Percentiles rank a stretch among this genome's conserved stretches.
phyloP scores from a whole-genome alignment of 2,888 invertebrate species.

The Acanthoscelides obtectus region DNA sequence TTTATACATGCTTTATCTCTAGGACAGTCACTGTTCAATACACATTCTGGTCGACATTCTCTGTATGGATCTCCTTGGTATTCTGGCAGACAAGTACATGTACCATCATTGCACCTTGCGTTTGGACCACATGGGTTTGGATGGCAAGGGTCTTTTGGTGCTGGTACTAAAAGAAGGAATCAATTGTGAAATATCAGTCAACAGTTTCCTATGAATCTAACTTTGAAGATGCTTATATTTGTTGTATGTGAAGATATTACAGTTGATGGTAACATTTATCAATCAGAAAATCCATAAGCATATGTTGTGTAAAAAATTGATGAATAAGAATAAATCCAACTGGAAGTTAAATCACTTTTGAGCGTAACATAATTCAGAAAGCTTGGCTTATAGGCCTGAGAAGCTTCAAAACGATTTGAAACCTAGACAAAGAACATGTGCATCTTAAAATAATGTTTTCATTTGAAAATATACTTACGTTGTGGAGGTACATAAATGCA shows the following conservation, averaged over 20 bases:
- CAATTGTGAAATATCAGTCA: too few species aligned
- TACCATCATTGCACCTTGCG: constrained; percentile 65
- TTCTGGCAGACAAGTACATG: constrained; percentile 70
- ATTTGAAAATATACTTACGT: constrained; percentile 27
- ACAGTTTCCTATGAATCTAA: too few species aligned
- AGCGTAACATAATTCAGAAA: too few species aligned
- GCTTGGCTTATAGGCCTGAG: too few species aligned
- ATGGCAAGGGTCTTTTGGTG: constrained; percentile 55
- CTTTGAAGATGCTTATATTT: too few species aligned
- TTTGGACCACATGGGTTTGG: constrained; percentile 73
- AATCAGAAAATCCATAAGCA: neutral
- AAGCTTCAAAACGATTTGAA: too few species aligned
- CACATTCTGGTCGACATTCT: constrained; percentile 69
- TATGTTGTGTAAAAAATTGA: too few species aligned
- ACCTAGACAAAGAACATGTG: too few species aligned
- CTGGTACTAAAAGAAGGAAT: constrained; percentile 40
- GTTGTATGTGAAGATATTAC: neutral
- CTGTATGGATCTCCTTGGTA: constrained; percentile 75
- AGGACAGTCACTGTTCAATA: constrained; percentile 65
- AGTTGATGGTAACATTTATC: neutral
- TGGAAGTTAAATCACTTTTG: too few species aligned
- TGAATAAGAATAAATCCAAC: too few species aligned
- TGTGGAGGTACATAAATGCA: constrained; percentile 43
- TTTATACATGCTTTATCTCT: constrained; percentile 64
- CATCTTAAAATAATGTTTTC: too few species aligned